Conservation (phyloP, 2,888 invertebrate species). For the Drosophila suboccidentalis region DNA sequence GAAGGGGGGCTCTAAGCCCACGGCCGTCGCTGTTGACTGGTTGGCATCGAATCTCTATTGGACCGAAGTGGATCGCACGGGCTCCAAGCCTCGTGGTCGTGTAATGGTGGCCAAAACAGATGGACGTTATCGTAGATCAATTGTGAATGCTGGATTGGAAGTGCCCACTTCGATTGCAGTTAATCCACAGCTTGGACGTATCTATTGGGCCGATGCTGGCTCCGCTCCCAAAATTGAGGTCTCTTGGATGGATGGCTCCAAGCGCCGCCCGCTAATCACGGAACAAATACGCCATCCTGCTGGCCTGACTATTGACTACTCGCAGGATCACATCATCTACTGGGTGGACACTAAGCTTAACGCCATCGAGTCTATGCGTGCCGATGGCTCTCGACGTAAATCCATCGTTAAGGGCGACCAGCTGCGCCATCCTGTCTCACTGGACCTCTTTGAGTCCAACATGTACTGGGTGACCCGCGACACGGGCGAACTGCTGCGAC, state of each 20-base stretch:
- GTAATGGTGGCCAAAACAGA: constrained; percentile 96
- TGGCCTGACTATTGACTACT: constrained; percentile 95
- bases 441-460: constrained; percentile 97
- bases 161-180: constrained; percentile 95
- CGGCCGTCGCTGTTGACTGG: constrained; percentile 97
- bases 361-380: constrained; percentile 93
- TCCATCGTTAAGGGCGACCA: constrained; percentile 90
- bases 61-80: constrained; percentile 93
- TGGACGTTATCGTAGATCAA: constrained; percentile 93
- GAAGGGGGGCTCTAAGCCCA: constrained; percentile 93
- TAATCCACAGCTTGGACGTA: constrained; percentile 93
- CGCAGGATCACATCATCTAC: constrained; percentile 95
- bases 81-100: constrained; percentile 91
- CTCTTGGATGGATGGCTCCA: constrained; percentile 98
- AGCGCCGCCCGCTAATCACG: constrained; percentile 92
- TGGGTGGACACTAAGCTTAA: constrained; percentile 98
- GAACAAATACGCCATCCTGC: constrained; percentile 94
- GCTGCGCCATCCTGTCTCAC: constrained; percentile 92
- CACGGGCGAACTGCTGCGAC: constrained; percentile 93
- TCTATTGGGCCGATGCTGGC: constrained; percentile 98
- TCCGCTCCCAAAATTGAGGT: constrained; percentile 96
- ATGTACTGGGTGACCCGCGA: constrained; percentile 97
- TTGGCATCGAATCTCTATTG: constrained; percentile 97
- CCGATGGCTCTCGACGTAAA: constrained; percentile 92
- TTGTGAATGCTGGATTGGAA: constrained; percentile 92